A percentile compares a stretch with the other conserved stretches of the same genome.
These are phyloP conservation scores for Picus viridis DNA, from an alignment of 2,797 vertebrate species.

Conservation along the genomic window DNA sequence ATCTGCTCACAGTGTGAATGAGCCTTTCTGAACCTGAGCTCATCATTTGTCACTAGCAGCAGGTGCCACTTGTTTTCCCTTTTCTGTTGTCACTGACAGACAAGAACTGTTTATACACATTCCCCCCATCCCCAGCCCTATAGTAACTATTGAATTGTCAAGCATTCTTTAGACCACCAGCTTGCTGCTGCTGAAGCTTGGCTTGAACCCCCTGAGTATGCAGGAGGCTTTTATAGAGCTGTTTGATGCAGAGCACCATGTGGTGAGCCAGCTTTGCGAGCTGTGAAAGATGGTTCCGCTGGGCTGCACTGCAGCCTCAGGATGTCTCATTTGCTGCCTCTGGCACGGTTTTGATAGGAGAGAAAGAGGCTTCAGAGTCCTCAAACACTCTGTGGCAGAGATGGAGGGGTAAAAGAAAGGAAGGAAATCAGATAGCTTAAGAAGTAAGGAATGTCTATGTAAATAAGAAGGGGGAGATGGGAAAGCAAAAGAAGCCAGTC, in stretches of 20 bases:
- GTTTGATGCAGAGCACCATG: background rate
- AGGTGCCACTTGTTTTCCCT: background rate
- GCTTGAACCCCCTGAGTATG: background rate
- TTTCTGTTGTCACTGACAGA: background rate
- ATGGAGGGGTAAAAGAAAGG: background rate
- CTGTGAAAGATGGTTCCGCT: background rate
- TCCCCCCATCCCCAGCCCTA: background rate
- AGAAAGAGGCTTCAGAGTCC: background rate
- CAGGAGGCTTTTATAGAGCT: background rate
- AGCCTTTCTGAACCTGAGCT: background rate
- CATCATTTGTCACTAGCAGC: background rate
- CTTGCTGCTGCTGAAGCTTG: background rate
- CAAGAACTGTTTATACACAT: background rate
- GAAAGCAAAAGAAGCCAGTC: background rate
- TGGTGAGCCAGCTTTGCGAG: background rate
- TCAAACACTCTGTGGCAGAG: background rate
- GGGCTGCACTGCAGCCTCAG: conserved; percentile 25
- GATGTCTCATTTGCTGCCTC: conserved; percentile 33
- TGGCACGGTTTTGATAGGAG: background rate
- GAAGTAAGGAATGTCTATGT: background rate
- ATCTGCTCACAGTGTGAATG: background rate
- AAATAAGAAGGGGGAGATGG: background rate
- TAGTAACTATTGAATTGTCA: background rate
- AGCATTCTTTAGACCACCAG: background rate
- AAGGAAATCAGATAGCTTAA: background rate